Evolutionary conservation across 1,140 invertebrate genomes (phyloP).

Genomic region (Drosophila sucinea): DNA sequence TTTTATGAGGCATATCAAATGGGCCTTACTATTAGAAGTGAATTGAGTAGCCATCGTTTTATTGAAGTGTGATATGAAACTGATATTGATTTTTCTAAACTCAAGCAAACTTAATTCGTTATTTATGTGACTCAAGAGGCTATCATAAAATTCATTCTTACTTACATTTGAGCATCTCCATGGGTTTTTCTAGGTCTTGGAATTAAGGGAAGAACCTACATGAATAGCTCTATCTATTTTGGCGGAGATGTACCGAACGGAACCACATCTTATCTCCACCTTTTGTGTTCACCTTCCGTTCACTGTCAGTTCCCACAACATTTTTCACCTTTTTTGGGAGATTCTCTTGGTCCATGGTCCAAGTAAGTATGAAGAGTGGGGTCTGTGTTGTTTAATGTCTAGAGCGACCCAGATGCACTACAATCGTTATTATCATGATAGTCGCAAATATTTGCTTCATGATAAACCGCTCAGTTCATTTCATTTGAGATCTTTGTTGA

Average conservation of each 20-base stretch:
- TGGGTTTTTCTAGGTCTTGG: too few species aligned
- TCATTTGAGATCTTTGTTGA: constrained; percentile 50
- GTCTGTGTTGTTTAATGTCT: constrained; percentile 8
- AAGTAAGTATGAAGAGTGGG: not conserved
- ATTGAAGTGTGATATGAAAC: constrained; percentile 47
- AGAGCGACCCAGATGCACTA: constrained; percentile 66
- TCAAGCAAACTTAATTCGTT: constrained; percentile 30
- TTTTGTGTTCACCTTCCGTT: constrained; percentile 15
- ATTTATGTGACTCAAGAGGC: constrained; percentile 17
- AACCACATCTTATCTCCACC: constrained; percentile 15
- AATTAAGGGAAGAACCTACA: too few species aligned
- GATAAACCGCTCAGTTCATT: constrained; percentile 52
- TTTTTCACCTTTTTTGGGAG: constrained; percentile 14
- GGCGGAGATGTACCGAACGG: not conserved
- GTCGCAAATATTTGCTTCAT: constrained; percentile 58
- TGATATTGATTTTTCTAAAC: constrained; percentile 3
- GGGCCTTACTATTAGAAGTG: constrained; percentile 40
- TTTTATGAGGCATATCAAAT: constrained; percentile 73
- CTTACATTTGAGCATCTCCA: too few species aligned
- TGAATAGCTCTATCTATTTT: too few species aligned
- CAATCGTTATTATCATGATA: constrained; percentile 40
- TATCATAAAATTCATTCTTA: not conserved
- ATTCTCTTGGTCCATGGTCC: not conserved
- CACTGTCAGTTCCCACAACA: constrained; percentile 18
- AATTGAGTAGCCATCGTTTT: constrained; percentile 27